Percentiles rank a stretch among this genome's conserved stretches.
These are phyloP conservation scores for Sturnira hondurensis DNA, from an alignment of 2,113 vertebrate genomes.

Conservation along the genomic window DNA sequence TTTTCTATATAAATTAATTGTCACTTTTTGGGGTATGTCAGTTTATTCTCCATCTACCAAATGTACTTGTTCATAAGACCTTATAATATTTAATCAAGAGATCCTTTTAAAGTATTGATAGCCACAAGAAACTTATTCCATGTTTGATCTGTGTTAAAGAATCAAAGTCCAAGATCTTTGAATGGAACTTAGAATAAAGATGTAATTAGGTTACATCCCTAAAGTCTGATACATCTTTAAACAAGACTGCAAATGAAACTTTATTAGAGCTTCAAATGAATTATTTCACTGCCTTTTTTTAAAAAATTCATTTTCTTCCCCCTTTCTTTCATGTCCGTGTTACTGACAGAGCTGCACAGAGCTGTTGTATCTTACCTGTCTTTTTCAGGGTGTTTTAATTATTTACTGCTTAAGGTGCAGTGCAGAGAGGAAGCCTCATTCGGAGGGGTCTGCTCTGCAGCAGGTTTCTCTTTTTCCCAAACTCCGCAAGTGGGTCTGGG, in stretches of 20 bases:
- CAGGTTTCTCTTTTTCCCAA: slow-evolving; percentile 72
- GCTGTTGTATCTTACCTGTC: slow-evolving; percentile 85
- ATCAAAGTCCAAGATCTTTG: slow-evolving; percentile 82
- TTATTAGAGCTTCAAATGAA: slow-evolving; percentile 88
- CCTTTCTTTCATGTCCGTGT: slow-evolving; percentile 84
- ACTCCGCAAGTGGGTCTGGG: slow-evolving; percentile 55
- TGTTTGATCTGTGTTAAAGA: slow-evolving; percentile 85
- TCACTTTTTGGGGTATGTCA: slow-evolving; percentile 41
- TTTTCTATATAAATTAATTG: slow-evolving; percentile 21
- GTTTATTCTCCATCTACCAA: slow-evolving; percentile 62
- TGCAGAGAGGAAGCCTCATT: slow-evolving; percentile 71
- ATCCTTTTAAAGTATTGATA: slow-evolving; percentile 89
- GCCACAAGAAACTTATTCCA: slow-evolving; percentile 89
- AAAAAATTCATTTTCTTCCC: slow-evolving; percentile 78
- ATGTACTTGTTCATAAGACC: slow-evolving; percentile 70
- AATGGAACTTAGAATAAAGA: slow-evolving; percentile 84
- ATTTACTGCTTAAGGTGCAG: slow-evolving; percentile 83
- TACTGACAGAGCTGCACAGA: slow-evolving; percentile 79
- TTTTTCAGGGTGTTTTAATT: slow-evolving; percentile 81
- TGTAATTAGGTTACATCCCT: slow-evolving; percentile 87
- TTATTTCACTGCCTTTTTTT: slow-evolving; percentile 84
- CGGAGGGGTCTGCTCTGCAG: slow-evolving; percentile 58
- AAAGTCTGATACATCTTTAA: slow-evolving; percentile 89
- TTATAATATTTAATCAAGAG: slow-evolving; percentile 88
- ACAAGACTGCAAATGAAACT: slow-evolving; percentile 84